Evolutionary conservation across 2,113 vertebrate genomes (phyloP).

Genomic region (Melanerpes aurifrons): DNA sequence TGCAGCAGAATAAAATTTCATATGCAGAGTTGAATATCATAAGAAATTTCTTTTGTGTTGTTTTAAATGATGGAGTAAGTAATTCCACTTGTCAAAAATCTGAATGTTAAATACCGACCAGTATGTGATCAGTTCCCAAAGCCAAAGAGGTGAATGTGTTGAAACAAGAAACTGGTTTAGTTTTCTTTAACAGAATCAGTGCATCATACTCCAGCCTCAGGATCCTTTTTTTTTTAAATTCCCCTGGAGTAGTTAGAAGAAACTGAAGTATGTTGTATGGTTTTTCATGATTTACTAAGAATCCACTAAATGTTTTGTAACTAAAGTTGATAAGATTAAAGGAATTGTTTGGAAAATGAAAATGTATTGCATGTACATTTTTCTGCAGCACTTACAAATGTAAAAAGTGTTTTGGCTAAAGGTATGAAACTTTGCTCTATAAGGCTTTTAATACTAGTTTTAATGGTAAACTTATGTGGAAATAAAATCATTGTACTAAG

Average conservation of each 20-base stretch:
- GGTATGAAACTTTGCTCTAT: neutral
- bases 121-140: neutral
- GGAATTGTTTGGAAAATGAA: neutral
- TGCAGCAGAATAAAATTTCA: neutral
- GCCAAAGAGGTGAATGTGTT: neutral
- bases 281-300: neutral
- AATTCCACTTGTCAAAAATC: neutral
- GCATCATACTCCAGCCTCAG: neutral
- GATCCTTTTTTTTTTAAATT: neutral
- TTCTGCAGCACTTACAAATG: neutral
- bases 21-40: neutral
- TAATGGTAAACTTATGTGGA: fast-evolving
- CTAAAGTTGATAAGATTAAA: neutral
- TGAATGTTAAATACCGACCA: neutral
- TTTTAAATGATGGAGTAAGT: neutral
- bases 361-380: neutral
- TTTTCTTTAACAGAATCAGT: neutral
- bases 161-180: neutral
- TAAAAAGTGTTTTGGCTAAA: neutral
- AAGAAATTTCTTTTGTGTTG: neutral
- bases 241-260: neutral
- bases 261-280: neutral
- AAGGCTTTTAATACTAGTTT: neutral
- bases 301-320: neutral
- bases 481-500: neutral